A percentile compares a stretch with the other conserved stretches of the same genome.
These are phyloP conservation scores for Mastomys coucha DNA, from an alignment of 2,113 vertebrate genomes.

Conservation along the genomic window DNA sequence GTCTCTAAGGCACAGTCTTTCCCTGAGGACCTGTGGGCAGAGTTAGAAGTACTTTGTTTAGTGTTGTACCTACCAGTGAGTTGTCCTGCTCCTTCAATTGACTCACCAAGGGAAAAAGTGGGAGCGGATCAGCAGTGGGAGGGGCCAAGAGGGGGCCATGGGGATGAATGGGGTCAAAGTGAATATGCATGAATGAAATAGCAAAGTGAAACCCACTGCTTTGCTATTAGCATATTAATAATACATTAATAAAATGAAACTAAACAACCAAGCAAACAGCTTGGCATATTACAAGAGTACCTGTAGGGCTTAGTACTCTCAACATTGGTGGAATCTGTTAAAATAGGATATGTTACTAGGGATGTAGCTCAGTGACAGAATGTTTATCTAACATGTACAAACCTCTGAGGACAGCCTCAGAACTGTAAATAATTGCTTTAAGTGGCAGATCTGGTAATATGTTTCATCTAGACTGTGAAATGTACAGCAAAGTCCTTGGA, in stretches of 20 bases:
- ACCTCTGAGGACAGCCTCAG: no score
- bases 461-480: not conserved
- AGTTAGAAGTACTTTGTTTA: not conserved
- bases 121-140: not conserved
- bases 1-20: not conserved
- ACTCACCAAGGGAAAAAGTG: not conserved
- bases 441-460: not conserved
- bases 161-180: not conserved
- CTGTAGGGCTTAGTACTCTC: not conserved
- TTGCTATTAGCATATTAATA: not conserved
- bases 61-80: not conserved
- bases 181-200: not conserved
- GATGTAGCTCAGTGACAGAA: not conserved
- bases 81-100: not conserved
- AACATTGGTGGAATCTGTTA: not conserved
- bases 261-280: not conserved
- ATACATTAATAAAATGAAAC: not conserved
- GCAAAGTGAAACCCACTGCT: not conserved
- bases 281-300: not conserved
- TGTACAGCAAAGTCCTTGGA: not conserved
- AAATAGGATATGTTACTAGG: not conserved
- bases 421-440: not conserved
- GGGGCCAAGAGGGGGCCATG: not conserved
- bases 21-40: not conserved
- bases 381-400: not conserved